These are phyloP conservation scores for Chironomus striatipennis DNA, from an alignment of 1,140 invertebrate genomes.

Conservation along the genomic window DNA sequence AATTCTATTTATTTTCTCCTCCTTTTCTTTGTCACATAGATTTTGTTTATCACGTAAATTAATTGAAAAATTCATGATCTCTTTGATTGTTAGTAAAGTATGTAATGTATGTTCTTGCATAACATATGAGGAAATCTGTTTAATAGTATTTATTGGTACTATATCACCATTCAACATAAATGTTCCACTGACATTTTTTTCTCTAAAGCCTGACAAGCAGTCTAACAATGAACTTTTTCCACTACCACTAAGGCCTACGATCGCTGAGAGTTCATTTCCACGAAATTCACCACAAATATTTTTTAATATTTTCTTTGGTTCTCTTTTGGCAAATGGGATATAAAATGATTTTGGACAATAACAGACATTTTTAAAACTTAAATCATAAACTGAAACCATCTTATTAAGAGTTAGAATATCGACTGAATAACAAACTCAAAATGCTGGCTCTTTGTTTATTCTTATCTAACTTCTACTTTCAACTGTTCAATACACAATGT, in stretches of 20 bases:
- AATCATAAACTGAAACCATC: too few relatives aligned
- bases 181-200: slow-evolving; percentile 47
- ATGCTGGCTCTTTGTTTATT: too few relatives aligned
- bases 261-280: slow-evolving; percentile 56
- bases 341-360: too few relatives aligned
- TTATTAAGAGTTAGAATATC: too few relatives aligned
- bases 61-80: slow-evolving; percentile 54
- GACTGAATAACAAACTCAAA: too few relatives aligned
- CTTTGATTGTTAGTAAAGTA: slow-evolving; percentile 50
- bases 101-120: slow-evolving; percentile 60
- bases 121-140: slow-evolving; percentile 56
- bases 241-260: slow-evolving; percentile 73
- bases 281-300: slow-evolving; percentile 48
- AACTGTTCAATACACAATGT: too few relatives aligned
- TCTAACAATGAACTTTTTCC: slow-evolving; percentile 74
- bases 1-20: slow-evolving; percentile 48
- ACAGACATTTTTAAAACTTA: too few relatives aligned
- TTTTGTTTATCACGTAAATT: slow-evolving; percentile 45
- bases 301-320: slow-evolving; percentile 44
- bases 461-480: too few relatives aligned
- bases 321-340: background rate
- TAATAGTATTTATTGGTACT: slow-evolving; percentile 56
- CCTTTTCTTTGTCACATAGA: slow-evolving; percentile 14
- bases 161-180: slow-evolving; percentile 65
- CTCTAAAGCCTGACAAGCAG: slow-evolving; percentile 44